Percentiles rank a stretch among this genome's conserved stretches.
Evolutionary conservation across 2,797 vertebrate species (phyloP).

Genomic region (Meda fulgida): DNA sequence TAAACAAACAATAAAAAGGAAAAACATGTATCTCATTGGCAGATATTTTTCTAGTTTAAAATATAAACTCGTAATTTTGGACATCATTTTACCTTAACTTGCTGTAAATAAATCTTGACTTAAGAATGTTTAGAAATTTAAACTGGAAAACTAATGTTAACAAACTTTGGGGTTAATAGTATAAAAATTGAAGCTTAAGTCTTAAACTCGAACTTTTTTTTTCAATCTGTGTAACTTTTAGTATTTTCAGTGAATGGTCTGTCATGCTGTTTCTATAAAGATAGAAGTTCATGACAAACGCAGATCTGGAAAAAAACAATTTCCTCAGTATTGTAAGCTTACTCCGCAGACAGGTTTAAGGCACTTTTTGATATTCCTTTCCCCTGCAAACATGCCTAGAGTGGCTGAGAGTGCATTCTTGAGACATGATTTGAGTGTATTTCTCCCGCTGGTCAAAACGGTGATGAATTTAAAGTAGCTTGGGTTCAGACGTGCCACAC

Average conservation of each 20-base stretch:
- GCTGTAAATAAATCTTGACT: neutral
- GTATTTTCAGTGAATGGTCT: neutral
- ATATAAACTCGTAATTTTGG: neutral
- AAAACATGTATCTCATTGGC: too few species aligned
- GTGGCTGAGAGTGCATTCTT: constrained; percentile 38
- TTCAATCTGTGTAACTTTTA: neutral
- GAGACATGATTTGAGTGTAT: constrained; percentile 53
- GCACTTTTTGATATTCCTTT: constrained; percentile 38
- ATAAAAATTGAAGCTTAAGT: neutral
- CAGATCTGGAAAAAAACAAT: neutral
- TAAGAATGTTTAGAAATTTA: neutral
- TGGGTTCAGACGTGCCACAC: constrained; percentile 31
- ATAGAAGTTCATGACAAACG: neutral
- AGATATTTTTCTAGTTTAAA: neutral
- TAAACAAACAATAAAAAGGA: too few species aligned
- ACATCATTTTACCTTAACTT: too few species aligned
- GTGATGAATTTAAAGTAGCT: constrained; percentile 49
- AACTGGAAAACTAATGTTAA: neutral
- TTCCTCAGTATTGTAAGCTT: neutral
- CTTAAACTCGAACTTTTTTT: neutral
- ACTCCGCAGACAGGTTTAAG: constrained; percentile 6
- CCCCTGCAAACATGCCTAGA: constrained; percentile 40
- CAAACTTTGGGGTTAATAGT: too few species aligned
- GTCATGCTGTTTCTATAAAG: neutral
- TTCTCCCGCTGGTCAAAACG: constrained; percentile 47